A percentile compares a stretch with the other conserved stretches of the same genome.
Evolutionary conservation across 2,113 vertebrate genomes (phyloP).

Genomic region (Glaucidium brasilianum): DNA sequence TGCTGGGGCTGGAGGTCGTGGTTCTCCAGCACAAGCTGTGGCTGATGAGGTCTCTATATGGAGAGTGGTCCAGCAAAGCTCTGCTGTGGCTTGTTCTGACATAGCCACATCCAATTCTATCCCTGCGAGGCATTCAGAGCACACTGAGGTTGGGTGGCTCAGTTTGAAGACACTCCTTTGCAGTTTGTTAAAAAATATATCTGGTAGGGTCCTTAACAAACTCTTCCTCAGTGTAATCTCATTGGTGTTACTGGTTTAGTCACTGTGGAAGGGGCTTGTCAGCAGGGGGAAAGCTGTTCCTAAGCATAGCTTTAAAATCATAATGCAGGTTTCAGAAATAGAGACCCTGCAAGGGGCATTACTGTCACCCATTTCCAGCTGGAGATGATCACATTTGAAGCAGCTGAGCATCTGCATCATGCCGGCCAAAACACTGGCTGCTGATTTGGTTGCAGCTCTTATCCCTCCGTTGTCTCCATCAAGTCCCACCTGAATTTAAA

Average conservation of each 20-base stretch:
- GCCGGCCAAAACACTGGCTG: neutral
- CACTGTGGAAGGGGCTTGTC: neutral
- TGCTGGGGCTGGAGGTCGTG: neutral
- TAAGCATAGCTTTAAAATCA: neutral
- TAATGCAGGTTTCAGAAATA: neutral
- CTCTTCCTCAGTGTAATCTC: neutral
- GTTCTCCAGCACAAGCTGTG: neutral
- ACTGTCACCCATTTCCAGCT: neutral
- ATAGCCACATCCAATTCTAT: neutral
- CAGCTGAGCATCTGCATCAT: neutral
- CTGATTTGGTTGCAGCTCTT: neutral
- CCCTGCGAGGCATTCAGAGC: neutral
- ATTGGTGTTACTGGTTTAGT: neutral
- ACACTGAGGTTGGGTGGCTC: neutral
- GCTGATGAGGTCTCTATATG: fast-evolving
- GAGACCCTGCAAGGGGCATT: neutral
- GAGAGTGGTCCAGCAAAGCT: neutral
- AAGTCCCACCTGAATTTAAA: neutral
- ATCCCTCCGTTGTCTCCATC: neutral
- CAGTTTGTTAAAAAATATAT: neutral
- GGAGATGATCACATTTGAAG: neutral
- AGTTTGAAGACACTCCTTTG: neutral
- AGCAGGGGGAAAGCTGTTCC: neutral
- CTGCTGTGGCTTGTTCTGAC: neutral
- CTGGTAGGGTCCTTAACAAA: neutral